Evolutionary conservation across 2,797 vertebrate species (phyloP), one percentile per base, ranked within the genome.

Genomic region (Moxostoma hubbsi): DNA sequence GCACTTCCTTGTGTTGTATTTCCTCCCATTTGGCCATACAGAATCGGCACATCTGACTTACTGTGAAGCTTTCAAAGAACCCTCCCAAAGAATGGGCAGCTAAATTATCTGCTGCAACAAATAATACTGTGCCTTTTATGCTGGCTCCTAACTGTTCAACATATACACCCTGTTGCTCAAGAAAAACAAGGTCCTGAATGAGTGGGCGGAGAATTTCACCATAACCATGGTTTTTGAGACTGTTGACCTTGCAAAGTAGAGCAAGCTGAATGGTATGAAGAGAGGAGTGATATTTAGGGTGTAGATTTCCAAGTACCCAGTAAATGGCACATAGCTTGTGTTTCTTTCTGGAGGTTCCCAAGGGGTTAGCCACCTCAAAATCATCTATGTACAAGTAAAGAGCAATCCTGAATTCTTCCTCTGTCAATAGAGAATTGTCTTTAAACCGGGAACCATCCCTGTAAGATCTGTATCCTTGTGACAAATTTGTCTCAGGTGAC

Each of bases 241-340:
- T n/a, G n/a, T n/a, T n/a, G n/a, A n/a, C n/a, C 7, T 77, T 83
- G 63, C 62, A 83, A 53, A 83, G 63, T 0, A 80, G 5, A 9
- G 78, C 74, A 67, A 83, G 78, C 68, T 83, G 69, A 57, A 81
- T 83, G n/a, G 69, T 1, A 49, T 80, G 66, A 50, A 80, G 67
- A n/a, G 67, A 57, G 7, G 77, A 82, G 36, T 46, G 50, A 67
- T 72, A 72, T 61, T 77, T 77, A 6, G 63, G 59, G 1, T 73
- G 71, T 10, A 65, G 58, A 74, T 80, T 77, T 7, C 10, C 57
- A 74, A 79, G 62, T 6, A 71, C 43, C 76, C 76, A 79, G 24
- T 79, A 79, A 13, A 77, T 64, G 46, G 80, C 80, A 77, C 74
- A 77, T n/a, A 72, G 12, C 53, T 81, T 81, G 51, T 80, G 51